phyloP scores from a whole-genome alignment of 2,888 invertebrate genomes.

The Polyommatus icarus region DNA sequence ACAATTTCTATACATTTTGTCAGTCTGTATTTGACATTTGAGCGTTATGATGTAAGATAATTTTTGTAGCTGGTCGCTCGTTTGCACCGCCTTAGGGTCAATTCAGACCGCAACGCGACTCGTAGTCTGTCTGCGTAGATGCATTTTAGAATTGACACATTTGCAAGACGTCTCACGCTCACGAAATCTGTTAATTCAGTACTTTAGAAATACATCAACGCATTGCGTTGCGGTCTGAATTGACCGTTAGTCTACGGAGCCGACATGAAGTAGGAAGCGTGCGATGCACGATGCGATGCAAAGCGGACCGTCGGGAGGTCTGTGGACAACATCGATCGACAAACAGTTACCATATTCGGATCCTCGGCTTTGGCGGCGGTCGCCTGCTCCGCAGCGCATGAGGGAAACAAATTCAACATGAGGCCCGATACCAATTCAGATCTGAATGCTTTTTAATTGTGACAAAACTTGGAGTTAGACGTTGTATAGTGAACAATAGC shows the following conservation, averaged over 20 bases:
- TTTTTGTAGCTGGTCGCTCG: too few species aligned
- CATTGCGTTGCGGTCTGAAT: too few species aligned
- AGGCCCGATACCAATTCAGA: constrained; percentile 48
- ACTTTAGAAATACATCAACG: too few species aligned
- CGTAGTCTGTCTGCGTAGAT: too few species aligned
- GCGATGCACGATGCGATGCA: constrained; percentile 70
- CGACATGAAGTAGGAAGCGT: constrained; percentile 58
- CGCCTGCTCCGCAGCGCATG: constrained; percentile 82
- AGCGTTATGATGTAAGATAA: too few species aligned
- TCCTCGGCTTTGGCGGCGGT: constrained; percentile 94
- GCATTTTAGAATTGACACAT: too few species aligned
- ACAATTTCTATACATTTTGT: too few species aligned
- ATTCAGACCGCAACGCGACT: too few species aligned
- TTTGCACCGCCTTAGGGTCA: too few species aligned
- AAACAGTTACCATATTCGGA: constrained; percentile 91
- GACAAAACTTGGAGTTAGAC: background rate
- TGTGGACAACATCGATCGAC: constrained; percentile 67
- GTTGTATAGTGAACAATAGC: background rate
- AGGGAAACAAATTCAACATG: constrained; percentile 73
- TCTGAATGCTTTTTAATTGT: background rate
- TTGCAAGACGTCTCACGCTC: too few species aligned
- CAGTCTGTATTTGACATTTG: too few species aligned
- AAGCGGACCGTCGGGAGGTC: constrained; percentile 70
- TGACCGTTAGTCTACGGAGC: background rate
- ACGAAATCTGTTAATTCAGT: too few species aligned